Evolutionary conservation across 2,113 vertebrate species (phyloP).

Genomic region (mouse (Mus musculus)): GRCm39 chr14:93262501-93263000

Average conservation of each 20-base stretch:
- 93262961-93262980: constrained; percentile 27
- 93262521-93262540: not conserved
- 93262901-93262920: not conserved
- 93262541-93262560: not conserved
- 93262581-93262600: not conserved
- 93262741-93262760: not conserved
- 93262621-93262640: not conserved
- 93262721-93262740: not conserved
- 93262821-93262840: not conserved
- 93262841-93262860: not conserved
- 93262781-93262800: not conserved
- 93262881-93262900: not conserved
- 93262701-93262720: not conserved
- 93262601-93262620: not conserved
- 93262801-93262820: not conserved
- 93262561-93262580: not conserved
- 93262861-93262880: not conserved
- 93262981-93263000: constrained; percentile 6
- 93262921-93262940: not conserved
- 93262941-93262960: not conserved
- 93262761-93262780: not conserved
- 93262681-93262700: constrained; percentile 50
- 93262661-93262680: not conserved
- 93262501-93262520: not conserved
- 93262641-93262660: constrained; percentile 42